A percentile compares a stretch with the other conserved stretches of the same genome.
Evolutionary conservation across 2,797 vertebrate species (phyloP).

Genomic region (Macrochelys suwanniensis): DNA sequence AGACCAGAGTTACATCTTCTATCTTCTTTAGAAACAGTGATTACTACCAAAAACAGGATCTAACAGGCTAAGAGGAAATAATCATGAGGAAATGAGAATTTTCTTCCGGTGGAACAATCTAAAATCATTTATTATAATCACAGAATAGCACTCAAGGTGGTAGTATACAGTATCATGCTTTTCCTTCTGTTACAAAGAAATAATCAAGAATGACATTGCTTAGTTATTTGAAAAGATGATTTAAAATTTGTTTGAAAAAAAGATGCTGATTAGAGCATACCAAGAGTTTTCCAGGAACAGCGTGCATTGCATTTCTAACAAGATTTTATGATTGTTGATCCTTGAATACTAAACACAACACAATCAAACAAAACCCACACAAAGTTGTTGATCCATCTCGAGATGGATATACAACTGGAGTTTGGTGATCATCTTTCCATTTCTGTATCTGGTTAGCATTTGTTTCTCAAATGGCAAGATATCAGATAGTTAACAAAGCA

Average conservation of each 20-base stretch:
- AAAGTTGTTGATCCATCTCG: neutral
- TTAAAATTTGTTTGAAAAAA: neutral
- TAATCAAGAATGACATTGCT: neutral
- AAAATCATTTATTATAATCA: neutral
- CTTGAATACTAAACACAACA: neutral
- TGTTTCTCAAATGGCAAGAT: neutral
- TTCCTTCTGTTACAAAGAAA: neutral
- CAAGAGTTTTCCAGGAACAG: neutral
- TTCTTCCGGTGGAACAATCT: neutral
- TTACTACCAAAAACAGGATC: neutral
- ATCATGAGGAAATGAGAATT: neutral
- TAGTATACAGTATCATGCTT: neutral
- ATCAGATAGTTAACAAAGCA: neutral
- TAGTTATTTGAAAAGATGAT: neutral
- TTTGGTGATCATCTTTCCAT: neutral
- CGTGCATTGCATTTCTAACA: neutral
- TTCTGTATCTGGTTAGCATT: neutral
- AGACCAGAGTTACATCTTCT: neutral
- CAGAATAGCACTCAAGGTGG: neutral
- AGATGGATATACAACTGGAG: rapidly evolving
- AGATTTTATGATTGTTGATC: neutral
- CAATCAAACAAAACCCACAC: neutral
- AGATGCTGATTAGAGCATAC: neutral
- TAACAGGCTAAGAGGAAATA: neutral
- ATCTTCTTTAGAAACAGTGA: neutral